phyloP scores from a whole-genome alignment of 2,113 vertebrate genomes.

The Syngnathus typhle region DNA sequence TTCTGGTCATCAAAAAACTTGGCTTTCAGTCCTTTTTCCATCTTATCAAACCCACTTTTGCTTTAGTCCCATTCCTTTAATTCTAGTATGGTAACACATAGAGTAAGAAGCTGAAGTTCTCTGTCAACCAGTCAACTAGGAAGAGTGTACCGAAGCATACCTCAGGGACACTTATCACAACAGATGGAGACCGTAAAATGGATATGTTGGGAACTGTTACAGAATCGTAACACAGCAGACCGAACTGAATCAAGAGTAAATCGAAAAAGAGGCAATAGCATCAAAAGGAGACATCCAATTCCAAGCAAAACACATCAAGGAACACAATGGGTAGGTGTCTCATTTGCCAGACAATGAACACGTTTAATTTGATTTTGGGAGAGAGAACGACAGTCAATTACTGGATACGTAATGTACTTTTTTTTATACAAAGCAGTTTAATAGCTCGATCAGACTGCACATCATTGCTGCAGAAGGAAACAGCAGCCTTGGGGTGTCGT shows the following conservation, averaged over 20 bases:
- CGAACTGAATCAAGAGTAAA: background rate
- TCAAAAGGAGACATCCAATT: background rate
- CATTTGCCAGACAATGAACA: background rate
- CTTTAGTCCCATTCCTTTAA: background rate
- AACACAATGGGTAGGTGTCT: background rate
- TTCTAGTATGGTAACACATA: background rate
- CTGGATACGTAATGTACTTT: background rate
- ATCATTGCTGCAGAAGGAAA: conserved; percentile 17
- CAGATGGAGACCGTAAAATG: background rate
- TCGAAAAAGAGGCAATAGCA: background rate
- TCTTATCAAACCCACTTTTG: background rate
- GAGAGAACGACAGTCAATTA: background rate
- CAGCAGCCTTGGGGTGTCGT: conserved; percentile 36
- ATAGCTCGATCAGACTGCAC: background rate
- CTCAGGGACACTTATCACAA: background rate
- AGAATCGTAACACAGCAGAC: background rate
- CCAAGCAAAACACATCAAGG: background rate
- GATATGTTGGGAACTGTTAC: background rate
- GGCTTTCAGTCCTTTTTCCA: background rate
- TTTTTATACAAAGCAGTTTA: background rate
- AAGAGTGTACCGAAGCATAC: background rate
- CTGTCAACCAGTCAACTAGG: background rate
- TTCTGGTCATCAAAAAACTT: background rate
- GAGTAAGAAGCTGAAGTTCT: background rate
- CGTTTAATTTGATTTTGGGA: background rate